Base-by-base conservation (phyloP, 2,113 vertebrate species). In the Leuciscus idus region DNA sequence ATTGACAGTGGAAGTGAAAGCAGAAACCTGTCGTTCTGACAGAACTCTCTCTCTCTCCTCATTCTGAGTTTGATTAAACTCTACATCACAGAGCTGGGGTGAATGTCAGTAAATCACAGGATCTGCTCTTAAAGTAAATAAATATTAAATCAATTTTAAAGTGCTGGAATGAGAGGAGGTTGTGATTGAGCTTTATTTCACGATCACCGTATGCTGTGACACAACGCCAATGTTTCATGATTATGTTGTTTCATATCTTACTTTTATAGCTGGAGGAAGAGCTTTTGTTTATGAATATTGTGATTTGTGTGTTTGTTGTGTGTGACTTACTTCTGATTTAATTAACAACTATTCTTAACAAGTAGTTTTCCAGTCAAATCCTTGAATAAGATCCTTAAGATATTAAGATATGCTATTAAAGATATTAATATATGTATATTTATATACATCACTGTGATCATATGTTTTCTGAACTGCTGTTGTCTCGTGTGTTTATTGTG, bases 31-130 rank as follows among this genome's bases (percentile, higher is more conserved):
- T 39, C 36, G 19, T 21, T 78, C 62, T 77, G 50, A 55, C 52
- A 55, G 52, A 21, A 21, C 17, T 2, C 74, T 55, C 43, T 55
- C 75, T 30, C 72, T 85, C 46, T 43, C 70, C 46, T 84, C 55
- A n/a, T 62, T 74, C 70, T 46, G 62, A 72, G 83, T 84, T 88
- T 92, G 87, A 93, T 93, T 92, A 90, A 70, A 92, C 88, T 88
- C 86, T 89, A 90, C 87, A 90, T 92, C 89, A 91, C 90, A 87
- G 91, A 90, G 89, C 82, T 76, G 88, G 81, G 39, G 19, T 61
- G 79, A 87, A 61, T 13, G 43, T 26, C 21, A 36, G 86, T 88
- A 88, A 91, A 92, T 91, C 86, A 89, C 85, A 64, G 76, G 78
- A 84, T 68, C 81, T 87, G 77, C 81, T 84, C 80, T 90, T 87